Conservation (phyloP, 2,888 invertebrate species). For the Dermolepida albohirtum region DNA sequence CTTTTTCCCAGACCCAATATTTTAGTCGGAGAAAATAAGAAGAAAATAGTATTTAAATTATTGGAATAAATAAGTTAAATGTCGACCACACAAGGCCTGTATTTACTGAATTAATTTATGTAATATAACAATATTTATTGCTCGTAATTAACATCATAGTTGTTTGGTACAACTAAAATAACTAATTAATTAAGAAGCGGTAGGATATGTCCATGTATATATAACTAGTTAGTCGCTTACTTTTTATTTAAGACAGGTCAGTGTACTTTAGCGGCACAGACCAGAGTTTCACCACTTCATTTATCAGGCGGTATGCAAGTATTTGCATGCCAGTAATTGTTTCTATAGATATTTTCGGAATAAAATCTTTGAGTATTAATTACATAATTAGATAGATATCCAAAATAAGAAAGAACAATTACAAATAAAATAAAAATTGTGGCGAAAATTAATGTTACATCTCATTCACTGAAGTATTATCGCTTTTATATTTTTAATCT, state of each 20-base stretch:
- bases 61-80: too few species aligned
- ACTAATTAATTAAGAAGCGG: constrained; percentile 17
- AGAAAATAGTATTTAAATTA: too few species aligned
- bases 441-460: too few species aligned
- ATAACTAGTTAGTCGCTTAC: neutral
- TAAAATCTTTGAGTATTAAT: too few species aligned
- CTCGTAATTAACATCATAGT: constrained; percentile 16
- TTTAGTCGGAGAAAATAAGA: too few species aligned
- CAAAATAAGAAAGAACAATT: too few species aligned
- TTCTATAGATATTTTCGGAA: too few species aligned
- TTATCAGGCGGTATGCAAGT: constrained; percentile 1
- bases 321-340: constrained; percentile 4
- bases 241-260: constrained; percentile 14
- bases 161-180: constrained; percentile 17
- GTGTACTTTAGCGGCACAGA: constrained; percentile 7
- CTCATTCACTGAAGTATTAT: too few species aligned
- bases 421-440: too few species aligned
- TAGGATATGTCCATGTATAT: neutral
- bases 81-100: constrained; percentile 34
- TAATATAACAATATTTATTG: constrained; percentile 35
- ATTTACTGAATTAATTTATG: constrained; percentile 30
- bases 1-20: too few species aligned
- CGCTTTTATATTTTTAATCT: too few species aligned
- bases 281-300: constrained; percentile 24
- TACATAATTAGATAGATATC: too few species aligned